Conservation (phyloP, 2,888 invertebrate genomes). For the Rhopalosiphum nymphaeae region DNA sequence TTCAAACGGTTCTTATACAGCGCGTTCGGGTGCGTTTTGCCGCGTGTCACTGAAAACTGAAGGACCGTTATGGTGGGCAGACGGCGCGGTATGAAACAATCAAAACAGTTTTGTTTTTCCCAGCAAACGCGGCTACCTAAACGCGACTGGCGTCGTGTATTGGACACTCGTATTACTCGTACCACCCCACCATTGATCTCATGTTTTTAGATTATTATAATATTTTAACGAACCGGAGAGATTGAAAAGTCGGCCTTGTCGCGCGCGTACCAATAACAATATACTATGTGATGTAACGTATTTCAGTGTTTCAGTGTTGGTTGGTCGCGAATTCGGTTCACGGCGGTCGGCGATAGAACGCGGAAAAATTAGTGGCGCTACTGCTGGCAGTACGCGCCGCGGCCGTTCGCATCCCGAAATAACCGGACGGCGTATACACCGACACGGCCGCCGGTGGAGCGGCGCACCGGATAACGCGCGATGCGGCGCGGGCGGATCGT, state of each 20-base stretch:
- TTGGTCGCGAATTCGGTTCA: background rate
- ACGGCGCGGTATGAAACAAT: background rate
- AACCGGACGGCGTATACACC: background rate
- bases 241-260: background rate
- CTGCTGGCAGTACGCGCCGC: background rate
- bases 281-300: no score
- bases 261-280: no score
- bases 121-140: no score
- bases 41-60: background rate
- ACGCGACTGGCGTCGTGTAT: no score
- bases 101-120: no score
- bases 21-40: background rate
- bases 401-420: fast-evolving
- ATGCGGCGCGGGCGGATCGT: background rate
- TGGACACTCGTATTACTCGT: no score
- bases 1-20: background rate
- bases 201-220: no score
- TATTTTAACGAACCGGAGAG: background rate
- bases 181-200: no score
- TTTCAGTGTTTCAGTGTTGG: no score
- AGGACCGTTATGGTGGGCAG: background rate
- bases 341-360: background rate
- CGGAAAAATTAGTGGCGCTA: background rate
- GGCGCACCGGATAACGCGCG: background rate
- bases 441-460: background rate